Evolutionary conservation across 2,888 invertebrate genomes (phyloP).

Genomic region (Noctua pronuba): DNA sequence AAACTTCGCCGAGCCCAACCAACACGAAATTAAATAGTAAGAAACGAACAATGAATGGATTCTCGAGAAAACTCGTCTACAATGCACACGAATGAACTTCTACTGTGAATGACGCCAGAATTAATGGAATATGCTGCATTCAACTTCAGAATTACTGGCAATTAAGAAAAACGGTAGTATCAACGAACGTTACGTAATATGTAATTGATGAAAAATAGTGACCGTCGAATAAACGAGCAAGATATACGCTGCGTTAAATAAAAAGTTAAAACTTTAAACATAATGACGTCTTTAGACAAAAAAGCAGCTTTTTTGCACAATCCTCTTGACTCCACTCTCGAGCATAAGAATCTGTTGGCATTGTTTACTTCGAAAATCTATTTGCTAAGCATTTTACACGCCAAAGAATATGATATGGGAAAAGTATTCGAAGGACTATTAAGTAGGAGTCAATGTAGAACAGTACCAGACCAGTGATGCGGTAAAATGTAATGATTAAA

Average conservation of each 20-base stretch:
- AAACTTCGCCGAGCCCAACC: conserved; percentile 18
- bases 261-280: conserved; percentile 1
- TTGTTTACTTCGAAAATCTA: conserved; percentile 36
- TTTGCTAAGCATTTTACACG: conserved; percentile 13
- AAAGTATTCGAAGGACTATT: conserved; percentile 21
- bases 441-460: conserved; percentile 17
- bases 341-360: conserved; percentile 20
- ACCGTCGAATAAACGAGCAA: background rate
- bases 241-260: background rate
- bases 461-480: conserved; percentile 24
- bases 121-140: conserved; percentile 12
- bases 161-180: conserved; percentile 9
- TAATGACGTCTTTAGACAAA: background rate
- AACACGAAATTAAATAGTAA: conserved; percentile 36
- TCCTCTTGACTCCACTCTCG: conserved; percentile 7
- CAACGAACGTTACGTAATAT: background rate
- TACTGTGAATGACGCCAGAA: conserved; percentile 34
- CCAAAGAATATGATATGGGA: conserved; percentile 8
- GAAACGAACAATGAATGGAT: conserved; percentile 39
- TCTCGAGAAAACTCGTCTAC: conserved; percentile 26
- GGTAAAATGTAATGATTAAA: background rate
- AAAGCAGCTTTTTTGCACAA: conserved; percentile 4
- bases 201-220: background rate
- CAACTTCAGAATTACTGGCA: conserved; percentile 3
- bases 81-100: conserved; percentile 33